Conservation (phyloP, 2,888 invertebrate genomes). For the Pedicia rivosa region DNA sequence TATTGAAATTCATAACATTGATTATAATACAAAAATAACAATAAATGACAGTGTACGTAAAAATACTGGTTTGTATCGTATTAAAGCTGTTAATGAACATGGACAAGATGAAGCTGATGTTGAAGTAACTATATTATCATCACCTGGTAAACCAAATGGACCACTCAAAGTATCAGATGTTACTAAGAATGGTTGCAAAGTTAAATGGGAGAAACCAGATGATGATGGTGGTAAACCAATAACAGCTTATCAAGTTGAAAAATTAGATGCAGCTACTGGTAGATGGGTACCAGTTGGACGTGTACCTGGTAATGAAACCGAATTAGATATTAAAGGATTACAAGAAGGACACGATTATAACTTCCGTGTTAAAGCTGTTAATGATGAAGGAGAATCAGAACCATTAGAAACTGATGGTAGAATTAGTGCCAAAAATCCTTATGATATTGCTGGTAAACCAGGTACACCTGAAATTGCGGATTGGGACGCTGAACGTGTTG, state of each 20-base stretch:
- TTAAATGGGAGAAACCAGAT: slow-evolving; percentile 87
- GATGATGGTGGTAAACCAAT: slow-evolving; percentile 91
- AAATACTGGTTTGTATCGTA: slow-evolving; percentile 81
- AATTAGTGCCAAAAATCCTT: slow-evolving; percentile 92
- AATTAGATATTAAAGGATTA: slow-evolving; percentile 75
- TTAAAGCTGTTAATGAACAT: slow-evolving; percentile 78
- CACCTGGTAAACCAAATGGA: slow-evolving; percentile 76
- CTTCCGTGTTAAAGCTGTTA: slow-evolving; percentile 84
- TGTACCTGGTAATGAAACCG: slow-evolving; percentile 60
- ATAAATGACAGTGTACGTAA: slow-evolving; percentile 63
- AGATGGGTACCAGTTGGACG: slow-evolving; percentile 89
- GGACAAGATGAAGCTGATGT: slow-evolving; percentile 88
- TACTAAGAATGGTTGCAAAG: slow-evolving; percentile 75
- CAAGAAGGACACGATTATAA: slow-evolving; percentile 88
- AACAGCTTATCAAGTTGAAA: slow-evolving; percentile 86
- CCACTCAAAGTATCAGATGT: slow-evolving; percentile 79
- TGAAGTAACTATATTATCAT: slow-evolving; percentile 72
- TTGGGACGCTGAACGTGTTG: slow-evolving; percentile 79
- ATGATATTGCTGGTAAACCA: slow-evolving; percentile 74
- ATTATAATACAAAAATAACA: slow-evolving; percentile 77
- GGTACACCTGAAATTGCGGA: slow-evolving; percentile 73
- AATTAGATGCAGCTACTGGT: slow-evolving; percentile 80
- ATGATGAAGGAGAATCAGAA: slow-evolving; percentile 89
- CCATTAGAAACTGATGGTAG: slow-evolving; percentile 82
- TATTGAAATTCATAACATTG: slow-evolving; percentile 66